Evolutionary conservation across 2,797 vertebrate genomes (phyloP), one percentile per base, ranked within the genome.

Genomic region (Danio choprae): DNA sequence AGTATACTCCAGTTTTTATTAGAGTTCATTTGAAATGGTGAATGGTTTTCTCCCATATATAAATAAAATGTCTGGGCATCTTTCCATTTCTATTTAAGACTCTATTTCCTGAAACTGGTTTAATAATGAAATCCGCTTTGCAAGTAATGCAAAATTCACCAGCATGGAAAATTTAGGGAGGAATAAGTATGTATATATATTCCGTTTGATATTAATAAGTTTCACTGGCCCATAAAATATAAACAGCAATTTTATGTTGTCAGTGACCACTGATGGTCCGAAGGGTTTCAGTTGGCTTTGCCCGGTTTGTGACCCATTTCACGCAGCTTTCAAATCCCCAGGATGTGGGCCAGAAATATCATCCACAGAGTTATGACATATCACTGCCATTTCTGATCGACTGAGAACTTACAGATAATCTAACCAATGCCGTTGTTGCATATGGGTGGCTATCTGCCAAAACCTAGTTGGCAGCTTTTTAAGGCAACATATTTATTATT

Each of bases 191-290:
- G 36, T 16, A 40, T 70, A 41, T 70, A 58, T 79, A 79, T 70
- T 62, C 56, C 4, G 13, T 70, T 70, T 70, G 36, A 79, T 70
- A 60, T 70, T 78, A 70, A 60, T 62, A 50, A 0, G 65, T 56
- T 73, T 56, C 48, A 73, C 10, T 73, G 77, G 69, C 40, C 56
- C 46, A 62, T 70, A 62, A 51, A 62, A 63, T 79, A 70, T 71
- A 67, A 79, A 46, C 4, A 44, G 56, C 4, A 1, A n/a, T 67
- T 77, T 67, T 10, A 55, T 77, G 62, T 44, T 41, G 41, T 78
- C 22, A 50, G 53, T 68, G 75, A 16, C 38, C 46, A 63, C 43
- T 18, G 56, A 38, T 36, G 11, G 18, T 63, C 58, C 43, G 59
- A 69, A 69, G n/a, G 29, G n/a, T 7, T 70, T 60, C 10, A 20